These are phyloP conservation scores for Thamnophis elegans DNA, from an alignment of 2,797 vertebrate genomes.

Conservation along the genomic window DNA sequence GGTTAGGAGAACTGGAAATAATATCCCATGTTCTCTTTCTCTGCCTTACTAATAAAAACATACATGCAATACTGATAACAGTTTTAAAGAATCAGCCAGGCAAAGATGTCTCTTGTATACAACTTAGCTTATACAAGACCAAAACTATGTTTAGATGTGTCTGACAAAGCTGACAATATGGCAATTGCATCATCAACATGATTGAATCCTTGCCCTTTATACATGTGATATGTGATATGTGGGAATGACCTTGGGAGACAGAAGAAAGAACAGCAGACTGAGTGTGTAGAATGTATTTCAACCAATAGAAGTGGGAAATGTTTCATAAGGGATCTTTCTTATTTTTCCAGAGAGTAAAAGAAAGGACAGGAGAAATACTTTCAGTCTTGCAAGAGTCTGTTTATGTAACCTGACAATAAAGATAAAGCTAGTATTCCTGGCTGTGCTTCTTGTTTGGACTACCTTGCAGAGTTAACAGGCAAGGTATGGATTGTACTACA, in stretches of 20 bases:
- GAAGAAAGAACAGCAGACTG: background rate
- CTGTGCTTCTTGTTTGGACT: background rate
- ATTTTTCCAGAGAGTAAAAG: background rate
- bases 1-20: background rate
- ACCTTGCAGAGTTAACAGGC: background rate
- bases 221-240: background rate
- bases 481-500: background rate
- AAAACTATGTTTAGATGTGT: too few relatives aligned
- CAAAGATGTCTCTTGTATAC: background rate
- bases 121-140: background rate
- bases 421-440: background rate
- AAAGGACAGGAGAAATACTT: background rate
- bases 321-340: background rate
- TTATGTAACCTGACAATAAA: background rate
- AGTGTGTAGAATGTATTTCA: background rate
- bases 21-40: background rate
- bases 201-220: background rate
- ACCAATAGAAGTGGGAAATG: background rate
- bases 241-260: background rate
- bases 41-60: background rate
- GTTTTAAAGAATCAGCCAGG: background rate
- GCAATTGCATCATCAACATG: background rate
- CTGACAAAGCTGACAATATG: background rate
- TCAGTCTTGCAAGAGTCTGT: background rate
- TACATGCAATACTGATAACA: background rate